phyloP scores from a whole-genome alignment of 1,140 invertebrate species.

The Drosophila nikananu region DNA sequence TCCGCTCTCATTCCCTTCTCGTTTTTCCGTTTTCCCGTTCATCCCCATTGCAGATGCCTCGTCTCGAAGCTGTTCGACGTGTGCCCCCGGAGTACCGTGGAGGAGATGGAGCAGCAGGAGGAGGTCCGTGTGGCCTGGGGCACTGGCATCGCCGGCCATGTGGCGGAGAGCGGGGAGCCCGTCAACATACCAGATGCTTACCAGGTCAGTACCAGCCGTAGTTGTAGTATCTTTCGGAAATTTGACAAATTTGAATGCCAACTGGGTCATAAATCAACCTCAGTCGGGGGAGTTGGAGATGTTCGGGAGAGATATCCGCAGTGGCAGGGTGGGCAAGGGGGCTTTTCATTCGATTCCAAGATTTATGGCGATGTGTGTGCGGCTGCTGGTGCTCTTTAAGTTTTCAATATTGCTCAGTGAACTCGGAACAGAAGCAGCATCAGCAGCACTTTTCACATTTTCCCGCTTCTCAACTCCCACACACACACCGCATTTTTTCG shows the following conservation, averaged over 20 bases:
- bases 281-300: constrained; percentile 27
- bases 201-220: constrained; percentile 88
- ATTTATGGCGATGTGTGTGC: constrained; percentile 59
- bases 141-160: constrained; percentile 96
- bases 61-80: constrained; percentile 98
- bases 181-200: constrained; percentile 98
- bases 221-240: constrained; percentile 22
- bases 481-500: constrained; percentile 19
- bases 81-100: constrained; percentile 94
- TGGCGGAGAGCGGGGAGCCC: constrained; percentile 95
- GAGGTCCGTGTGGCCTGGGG: constrained; percentile 97
- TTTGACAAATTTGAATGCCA: constrained; percentile 82
- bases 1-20: constrained; percentile 9
- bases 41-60: constrained; percentile 88
- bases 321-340: neutral
- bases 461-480: neutral
- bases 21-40: neutral
- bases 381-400: constrained; percentile 30
- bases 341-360: constrained; percentile 52
- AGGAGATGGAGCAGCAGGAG: constrained; percentile 96
- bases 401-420: constrained; percentile 70
- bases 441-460: constrained; percentile 46
- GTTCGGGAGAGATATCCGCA: neutral
- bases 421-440: constrained; percentile 12
- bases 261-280: constrained; percentile 66